These are phyloP conservation scores for Leucopsar rothschildi DNA, from an alignment of 2,113 vertebrate genomes.

Conservation along the genomic window DNA sequence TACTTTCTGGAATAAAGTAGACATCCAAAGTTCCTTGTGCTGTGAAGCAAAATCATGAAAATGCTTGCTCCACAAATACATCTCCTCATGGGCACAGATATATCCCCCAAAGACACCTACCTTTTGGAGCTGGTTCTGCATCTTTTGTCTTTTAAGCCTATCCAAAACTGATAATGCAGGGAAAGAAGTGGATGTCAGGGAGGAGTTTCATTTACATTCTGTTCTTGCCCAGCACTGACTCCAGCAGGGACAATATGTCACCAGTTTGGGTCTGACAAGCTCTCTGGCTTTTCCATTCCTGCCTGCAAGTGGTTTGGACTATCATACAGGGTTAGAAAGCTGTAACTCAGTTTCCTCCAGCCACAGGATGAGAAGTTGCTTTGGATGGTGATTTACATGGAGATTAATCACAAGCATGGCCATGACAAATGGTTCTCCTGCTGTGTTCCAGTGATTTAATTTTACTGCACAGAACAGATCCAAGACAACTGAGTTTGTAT, in stretches of 20 bases:
- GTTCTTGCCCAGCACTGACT: background rate
- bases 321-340: background rate
- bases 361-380: background rate
- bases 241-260: background rate
- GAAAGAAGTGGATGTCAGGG: background rate
- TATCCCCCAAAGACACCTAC: accelerated
- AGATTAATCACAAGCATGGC: background rate
- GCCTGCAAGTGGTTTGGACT: background rate
- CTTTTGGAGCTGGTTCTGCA: background rate
- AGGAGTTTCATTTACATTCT: background rate
- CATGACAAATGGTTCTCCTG: background rate
- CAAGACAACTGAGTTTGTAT: background rate
- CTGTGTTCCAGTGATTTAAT: background rate
- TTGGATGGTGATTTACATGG: background rate
- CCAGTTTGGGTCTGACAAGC: background rate
- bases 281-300: background rate
- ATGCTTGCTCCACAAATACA: background rate
- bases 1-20: background rate
- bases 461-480: background rate
- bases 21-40: background rate
- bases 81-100: background rate
- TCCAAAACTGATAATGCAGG: background rate
- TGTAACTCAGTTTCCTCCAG: background rate
- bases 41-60: background rate
- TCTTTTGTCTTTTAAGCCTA: background rate